These are phyloP conservation scores for Oligia fasciuncula DNA, from an alignment of 2,888 invertebrate species.

Conservation along the genomic window DNA sequence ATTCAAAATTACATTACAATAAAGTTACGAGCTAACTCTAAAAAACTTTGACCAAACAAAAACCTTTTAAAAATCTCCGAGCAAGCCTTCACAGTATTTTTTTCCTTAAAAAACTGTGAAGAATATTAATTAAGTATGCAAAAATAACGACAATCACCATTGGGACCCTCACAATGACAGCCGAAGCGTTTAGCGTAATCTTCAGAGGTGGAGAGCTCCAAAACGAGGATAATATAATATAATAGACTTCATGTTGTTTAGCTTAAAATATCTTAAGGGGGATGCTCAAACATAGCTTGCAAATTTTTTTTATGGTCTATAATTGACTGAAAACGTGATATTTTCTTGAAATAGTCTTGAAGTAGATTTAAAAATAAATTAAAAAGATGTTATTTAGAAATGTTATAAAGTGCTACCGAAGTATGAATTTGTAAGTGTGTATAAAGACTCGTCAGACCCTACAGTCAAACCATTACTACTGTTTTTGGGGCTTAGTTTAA, in stretches of 20 bases:
- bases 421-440: too few species aligned
- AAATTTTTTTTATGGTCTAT: background rate
- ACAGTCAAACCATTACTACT: too few species aligned
- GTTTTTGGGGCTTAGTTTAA: too few species aligned
- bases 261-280: conserved; percentile 43
- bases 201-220: conserved; percentile 46
- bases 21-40: background rate
- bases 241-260: conserved; percentile 64
- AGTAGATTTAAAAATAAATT: too few species aligned
- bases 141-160: conserved; percentile 68
- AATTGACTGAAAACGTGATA: background rate
- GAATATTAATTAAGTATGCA: conserved; percentile 67
- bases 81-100: conserved; percentile 11
- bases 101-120: conserved; percentile 28
- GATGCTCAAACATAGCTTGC: background rate
- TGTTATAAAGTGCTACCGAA: too few species aligned
- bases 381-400: too few species aligned
- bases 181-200: conserved; percentile 68
- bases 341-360: background rate
- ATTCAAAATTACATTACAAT: background rate
- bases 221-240: conserved; percentile 62
- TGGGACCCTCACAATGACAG: conserved; percentile 67
- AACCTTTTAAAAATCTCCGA: conserved; percentile 10
- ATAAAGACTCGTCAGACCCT: too few species aligned
- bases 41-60: conserved; percentile 33